Percentiles rank a stretch among this genome's conserved stretches.
Conservation (phyloP, 2,888 invertebrate species). For the Euzophera pinguis region DNA sequence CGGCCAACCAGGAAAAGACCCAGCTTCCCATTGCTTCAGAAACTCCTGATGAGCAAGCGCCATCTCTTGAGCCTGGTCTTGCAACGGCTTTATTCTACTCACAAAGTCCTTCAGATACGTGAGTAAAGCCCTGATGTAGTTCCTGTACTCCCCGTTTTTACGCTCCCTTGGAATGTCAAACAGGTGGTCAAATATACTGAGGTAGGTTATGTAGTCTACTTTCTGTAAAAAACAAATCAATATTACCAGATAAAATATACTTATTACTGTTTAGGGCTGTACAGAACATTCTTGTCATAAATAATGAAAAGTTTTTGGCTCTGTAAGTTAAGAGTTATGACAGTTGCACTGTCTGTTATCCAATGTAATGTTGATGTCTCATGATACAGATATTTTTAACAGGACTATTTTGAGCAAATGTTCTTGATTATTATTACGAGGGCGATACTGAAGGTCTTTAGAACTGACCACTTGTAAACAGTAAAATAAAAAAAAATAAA, state of each 20-base stretch:
- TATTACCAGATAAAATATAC: background rate
- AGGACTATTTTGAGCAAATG: no score
- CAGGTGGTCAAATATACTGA: conserved; percentile 96
- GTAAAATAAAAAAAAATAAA: no score
- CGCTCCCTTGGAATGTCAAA: conserved; percentile 96
- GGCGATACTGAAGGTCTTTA: no score
- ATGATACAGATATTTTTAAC: background rate
- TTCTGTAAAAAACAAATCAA: conserved; percentile 70
- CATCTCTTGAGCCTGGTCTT: conserved; percentile 90
- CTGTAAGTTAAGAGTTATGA: no score
- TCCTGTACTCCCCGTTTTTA: conserved; percentile 92
- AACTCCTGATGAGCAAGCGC: conserved; percentile 90
- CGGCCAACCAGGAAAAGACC: conserved; percentile 97
- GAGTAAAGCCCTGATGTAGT: conserved; percentile 90
- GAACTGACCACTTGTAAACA: no score
- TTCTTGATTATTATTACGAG: no score
- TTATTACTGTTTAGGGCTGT: no score
- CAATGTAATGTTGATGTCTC: background rate
- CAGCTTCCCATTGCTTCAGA: conserved; percentile 91
- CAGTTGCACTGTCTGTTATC: background rate
- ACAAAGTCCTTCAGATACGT: conserved; percentile 93
- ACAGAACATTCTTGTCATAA: no score
- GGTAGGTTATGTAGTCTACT: conserved; percentile 97
- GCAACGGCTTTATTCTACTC: conserved; percentile 90
- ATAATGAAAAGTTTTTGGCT: no score